Conservation (phyloP, 2,888 invertebrate species). For the Ichneumoninae sp. region DNA sequence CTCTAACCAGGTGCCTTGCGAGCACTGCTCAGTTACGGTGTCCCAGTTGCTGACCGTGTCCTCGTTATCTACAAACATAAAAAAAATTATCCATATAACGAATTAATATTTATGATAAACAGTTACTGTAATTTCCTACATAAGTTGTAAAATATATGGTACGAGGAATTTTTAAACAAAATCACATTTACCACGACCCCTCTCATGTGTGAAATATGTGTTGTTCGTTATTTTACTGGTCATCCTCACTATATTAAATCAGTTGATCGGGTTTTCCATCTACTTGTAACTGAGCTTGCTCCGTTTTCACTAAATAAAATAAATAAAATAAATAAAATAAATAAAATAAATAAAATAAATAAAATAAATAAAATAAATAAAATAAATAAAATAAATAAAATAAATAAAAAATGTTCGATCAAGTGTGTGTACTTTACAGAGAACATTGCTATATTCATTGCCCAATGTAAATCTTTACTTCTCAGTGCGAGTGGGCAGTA, state of each 20-base stretch:
- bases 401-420: background rate
- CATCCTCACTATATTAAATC: no score
- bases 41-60: conserved; percentile 2
- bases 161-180: background rate
- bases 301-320: no score
- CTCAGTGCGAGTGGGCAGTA: conserved; percentile 1
- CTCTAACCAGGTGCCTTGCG: background rate
- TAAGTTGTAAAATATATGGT: background rate
- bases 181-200: background rate
- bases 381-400: no score
- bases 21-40: background rate
- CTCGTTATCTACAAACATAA: background rate
- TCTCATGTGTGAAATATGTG: background rate
- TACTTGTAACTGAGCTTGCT: no score
- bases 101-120: background rate
- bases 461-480: background rate
- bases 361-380: no score
- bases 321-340: no score
- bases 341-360: no score
- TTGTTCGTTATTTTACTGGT: no score
- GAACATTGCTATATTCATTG: background rate
- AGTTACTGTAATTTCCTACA: background rate
- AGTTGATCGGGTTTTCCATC: no score
- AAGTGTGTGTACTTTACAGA: background rate
- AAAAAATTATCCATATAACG: background rate